These are phyloP conservation scores for Triplophysa rosa DNA, from an alignment of 2,113 vertebrate species.

Conservation along the genomic window DNA sequence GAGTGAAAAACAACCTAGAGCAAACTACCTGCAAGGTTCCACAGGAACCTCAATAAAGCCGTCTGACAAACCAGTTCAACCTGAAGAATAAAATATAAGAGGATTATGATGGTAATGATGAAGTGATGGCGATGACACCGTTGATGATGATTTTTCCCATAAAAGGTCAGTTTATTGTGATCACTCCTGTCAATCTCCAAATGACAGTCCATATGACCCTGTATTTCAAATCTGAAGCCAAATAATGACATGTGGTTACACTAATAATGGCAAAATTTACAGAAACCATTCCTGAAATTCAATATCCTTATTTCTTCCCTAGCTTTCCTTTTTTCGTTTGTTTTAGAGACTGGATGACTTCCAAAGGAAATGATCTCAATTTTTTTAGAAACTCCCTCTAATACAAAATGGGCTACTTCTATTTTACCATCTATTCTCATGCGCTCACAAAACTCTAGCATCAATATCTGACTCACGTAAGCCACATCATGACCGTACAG, in stretches of 20 bases:
- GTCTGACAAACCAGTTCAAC: neutral
- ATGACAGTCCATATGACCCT: too few relatives aligned
- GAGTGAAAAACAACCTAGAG: neutral
- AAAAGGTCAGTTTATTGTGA: too few relatives aligned
- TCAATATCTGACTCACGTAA: neutral
- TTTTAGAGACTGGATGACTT: constrained; percentile 33
- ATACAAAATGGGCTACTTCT: constrained; percentile 17
- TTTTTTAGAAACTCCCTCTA: constrained; percentile 12
- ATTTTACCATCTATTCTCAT: constrained; percentile 13
- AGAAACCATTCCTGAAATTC: neutral
- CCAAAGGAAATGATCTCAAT: constrained; percentile 17
- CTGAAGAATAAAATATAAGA: neutral
- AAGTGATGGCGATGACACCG: too few relatives aligned
- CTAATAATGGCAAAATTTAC: too few relatives aligned
- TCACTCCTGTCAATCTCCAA: too few relatives aligned
- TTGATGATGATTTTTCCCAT: neutral
- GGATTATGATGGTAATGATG: neutral
- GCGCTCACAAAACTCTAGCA: neutral
- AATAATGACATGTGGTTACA: too few relatives aligned
- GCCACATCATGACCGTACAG: neutral
- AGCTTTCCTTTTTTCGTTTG: neutral
- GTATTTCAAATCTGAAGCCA: too few relatives aligned
- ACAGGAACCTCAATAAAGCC: neutral
- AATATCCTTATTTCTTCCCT: neutral
- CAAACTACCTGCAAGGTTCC: neutral